phyloP scores from a whole-genome alignment of 1,140 invertebrate species.

The Nilaparvata lugens region DNA sequence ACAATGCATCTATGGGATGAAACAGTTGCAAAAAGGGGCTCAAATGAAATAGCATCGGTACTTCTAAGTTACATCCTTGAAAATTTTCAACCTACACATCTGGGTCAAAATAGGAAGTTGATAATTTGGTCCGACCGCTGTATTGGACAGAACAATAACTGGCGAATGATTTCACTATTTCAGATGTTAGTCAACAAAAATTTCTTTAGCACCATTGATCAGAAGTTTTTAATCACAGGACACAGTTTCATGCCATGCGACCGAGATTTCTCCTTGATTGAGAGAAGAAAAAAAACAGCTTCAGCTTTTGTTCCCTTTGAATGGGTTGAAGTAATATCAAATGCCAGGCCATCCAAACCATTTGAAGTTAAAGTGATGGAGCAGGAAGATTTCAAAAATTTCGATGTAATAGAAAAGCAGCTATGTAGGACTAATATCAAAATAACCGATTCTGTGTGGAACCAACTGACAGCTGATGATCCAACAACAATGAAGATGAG shows the following conservation, averaged over 20 bases:
- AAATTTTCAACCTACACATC: slow-evolving; percentile 9
- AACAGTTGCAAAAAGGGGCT: slow-evolving; percentile 17
- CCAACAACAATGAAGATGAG: not conserved
- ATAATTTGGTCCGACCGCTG: slow-evolving; percentile 25
- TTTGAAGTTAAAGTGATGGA: not conserved
- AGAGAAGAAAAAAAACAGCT: slow-evolving; percentile 9
- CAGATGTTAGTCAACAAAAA: slow-evolving; percentile 6
- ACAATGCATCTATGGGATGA: slow-evolving; percentile 23
- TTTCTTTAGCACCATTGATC: slow-evolving; percentile 19
- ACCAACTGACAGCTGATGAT: not conserved
- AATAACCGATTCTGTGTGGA: not conserved
- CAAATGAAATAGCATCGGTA: slow-evolving; percentile 18
- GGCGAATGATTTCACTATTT: slow-evolving; percentile 13
- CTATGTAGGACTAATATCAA: not conserved
- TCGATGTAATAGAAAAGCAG: not conserved
- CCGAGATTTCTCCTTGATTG: slow-evolving; percentile 22
- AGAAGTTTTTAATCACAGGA: slow-evolving; percentile 19
- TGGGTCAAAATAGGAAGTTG: slow-evolving; percentile 17
- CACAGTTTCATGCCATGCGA: slow-evolving; percentile 24
- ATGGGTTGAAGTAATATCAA: not conserved
- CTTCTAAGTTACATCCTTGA: slow-evolving; percentile 18
- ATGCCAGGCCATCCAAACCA: not conserved
- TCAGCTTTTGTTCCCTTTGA: not conserved
- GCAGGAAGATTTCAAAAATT: not conserved
- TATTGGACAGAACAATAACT: slow-evolving; percentile 26